Percentiles rank a stretch among this genome's conserved stretches.
Evolutionary conservation across 2,797 vertebrate species (phyloP).

Genomic region (Cynodonichthys magdalenae): DNA sequence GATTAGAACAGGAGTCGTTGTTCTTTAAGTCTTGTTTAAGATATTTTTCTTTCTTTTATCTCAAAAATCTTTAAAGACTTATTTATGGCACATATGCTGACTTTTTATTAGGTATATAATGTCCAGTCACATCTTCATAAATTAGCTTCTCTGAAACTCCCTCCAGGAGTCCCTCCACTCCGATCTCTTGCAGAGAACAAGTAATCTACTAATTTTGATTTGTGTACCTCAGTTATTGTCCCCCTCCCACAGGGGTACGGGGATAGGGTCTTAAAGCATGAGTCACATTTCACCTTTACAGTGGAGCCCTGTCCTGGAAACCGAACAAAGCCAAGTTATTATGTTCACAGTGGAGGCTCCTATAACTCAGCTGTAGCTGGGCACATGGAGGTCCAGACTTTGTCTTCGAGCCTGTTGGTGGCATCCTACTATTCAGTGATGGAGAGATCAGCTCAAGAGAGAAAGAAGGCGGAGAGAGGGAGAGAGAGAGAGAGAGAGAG

Average conservation of each 20-base stretch:
- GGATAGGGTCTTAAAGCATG: conserved; percentile 44
- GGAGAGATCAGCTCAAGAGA: conserved; percentile 50
- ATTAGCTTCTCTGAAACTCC: conserved; percentile 21
- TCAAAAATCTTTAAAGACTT: not conserved
- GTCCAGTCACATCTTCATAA: conserved; percentile 22
- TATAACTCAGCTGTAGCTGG: conserved; percentile 61
- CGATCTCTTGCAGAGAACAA: conserved; percentile 52
- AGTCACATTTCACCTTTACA: conserved; percentile 65
- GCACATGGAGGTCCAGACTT: conserved; percentile 62
- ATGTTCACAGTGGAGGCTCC: conserved; percentile 65
- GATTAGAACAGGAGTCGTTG: not conserved
- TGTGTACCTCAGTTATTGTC: conserved; percentile 57
- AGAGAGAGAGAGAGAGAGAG: conserved; percentile 34
- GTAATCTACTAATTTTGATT: conserved; percentile 65
- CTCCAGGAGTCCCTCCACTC: conserved; percentile 25
- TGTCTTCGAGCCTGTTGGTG: conserved; percentile 45
- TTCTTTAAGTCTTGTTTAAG: not conserved
- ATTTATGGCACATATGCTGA: not conserved
- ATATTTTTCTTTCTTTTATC: not conserved
- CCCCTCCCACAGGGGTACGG: conserved; percentile 34
- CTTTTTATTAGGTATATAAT: conserved; percentile 7
- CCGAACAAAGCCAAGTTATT: conserved; percentile 62
- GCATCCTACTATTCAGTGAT: conserved; percentile 62
- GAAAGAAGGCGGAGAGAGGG: conserved; percentile 16
- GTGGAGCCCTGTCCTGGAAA: conserved; percentile 59